Percentiles rank a stretch among this genome's conserved stretches.
Evolutionary conservation across 2,113 vertebrate species (phyloP).

Genomic region (Manacus vitellinus): DNA sequence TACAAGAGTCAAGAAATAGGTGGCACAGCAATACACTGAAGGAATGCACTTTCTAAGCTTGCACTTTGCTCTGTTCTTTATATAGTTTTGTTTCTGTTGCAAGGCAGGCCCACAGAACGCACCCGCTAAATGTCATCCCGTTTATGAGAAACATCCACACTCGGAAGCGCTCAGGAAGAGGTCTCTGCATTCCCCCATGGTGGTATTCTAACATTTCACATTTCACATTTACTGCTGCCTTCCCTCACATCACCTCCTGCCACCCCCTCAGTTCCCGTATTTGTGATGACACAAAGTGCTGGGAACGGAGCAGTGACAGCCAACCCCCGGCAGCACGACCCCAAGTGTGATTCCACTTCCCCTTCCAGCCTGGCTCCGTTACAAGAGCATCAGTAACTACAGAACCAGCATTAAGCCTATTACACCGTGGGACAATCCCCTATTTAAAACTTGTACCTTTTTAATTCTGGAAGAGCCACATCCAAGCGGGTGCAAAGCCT

Average conservation of each 20-base stretch:
- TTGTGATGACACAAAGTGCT: not conserved
- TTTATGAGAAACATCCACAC: not conserved
- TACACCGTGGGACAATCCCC: not conserved
- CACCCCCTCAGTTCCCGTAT: accelerated
- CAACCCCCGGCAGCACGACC: accelerated
- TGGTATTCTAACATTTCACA: not conserved
- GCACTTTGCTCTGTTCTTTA: not conserved
- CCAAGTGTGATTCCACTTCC: accelerated
- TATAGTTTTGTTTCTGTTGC: not conserved
- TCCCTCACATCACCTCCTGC: not conserved
- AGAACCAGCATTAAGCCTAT: not conserved
- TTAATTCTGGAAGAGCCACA: not conserved
- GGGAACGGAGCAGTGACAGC: not conserved
- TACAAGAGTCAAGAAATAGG: not conserved
- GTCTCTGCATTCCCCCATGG: not conserved
- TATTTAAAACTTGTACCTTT: not conserved
- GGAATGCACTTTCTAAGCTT: not conserved
- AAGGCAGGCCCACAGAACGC: not conserved
- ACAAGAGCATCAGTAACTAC: not conserved
- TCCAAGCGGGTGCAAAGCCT: not conserved
- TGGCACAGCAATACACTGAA: not conserved
- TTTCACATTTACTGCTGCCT: not conserved
- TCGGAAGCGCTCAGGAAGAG: not conserved
- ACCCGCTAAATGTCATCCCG: not conserved
- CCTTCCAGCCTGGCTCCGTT: not conserved